Evolutionary conservation across 2,888 invertebrate genomes (phyloP).

Genomic region (Thymelicus lineola): DNA sequence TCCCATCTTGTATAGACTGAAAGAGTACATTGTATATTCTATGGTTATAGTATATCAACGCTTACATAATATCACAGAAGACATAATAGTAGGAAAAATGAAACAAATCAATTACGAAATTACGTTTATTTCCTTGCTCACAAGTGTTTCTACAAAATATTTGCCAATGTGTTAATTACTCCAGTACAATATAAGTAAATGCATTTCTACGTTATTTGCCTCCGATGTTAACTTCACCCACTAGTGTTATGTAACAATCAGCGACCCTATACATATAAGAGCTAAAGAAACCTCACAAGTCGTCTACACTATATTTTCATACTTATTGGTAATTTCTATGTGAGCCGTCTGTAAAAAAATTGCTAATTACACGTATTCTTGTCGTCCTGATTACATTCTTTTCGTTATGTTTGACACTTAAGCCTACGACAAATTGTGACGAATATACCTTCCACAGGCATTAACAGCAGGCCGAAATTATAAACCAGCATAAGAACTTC

Average conservation of each 20-base stretch:
- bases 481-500: slow-evolving; percentile 8
- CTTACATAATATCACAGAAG: no score
- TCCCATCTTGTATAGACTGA: no score
- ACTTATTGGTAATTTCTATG: slow-evolving; percentile 23
- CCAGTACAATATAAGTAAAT: slow-evolving; percentile 42
- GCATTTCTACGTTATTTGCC: slow-evolving; percentile 48
- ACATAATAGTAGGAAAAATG: no score
- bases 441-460: slow-evolving; percentile 8
- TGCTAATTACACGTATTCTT: slow-evolving; percentile 1
- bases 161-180: slow-evolving; percentile 39
- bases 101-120: slow-evolving; percentile 58
- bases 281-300: slow-evolving; percentile 21
- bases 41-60: no score
- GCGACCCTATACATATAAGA: not conserved
- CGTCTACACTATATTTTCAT: slow-evolving; percentile 22
- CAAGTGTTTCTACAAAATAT: slow-evolving; percentile 36
- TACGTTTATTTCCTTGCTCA: slow-evolving; percentile 64
- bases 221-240: not conserved
- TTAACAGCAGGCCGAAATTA: slow-evolving; percentile 1
- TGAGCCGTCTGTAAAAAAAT: slow-evolving; percentile 16
- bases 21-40: no score
- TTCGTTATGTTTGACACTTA: not conserved
- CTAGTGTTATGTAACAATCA: not conserved
- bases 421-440: slow-evolving; percentile 10
- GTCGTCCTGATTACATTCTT: slow-evolving; percentile 1